Evolutionary conservation across 2,797 vertebrate species (phyloP), one percentile per base, ranked within the genome.

Genomic region (Microtus californicus): DNA sequence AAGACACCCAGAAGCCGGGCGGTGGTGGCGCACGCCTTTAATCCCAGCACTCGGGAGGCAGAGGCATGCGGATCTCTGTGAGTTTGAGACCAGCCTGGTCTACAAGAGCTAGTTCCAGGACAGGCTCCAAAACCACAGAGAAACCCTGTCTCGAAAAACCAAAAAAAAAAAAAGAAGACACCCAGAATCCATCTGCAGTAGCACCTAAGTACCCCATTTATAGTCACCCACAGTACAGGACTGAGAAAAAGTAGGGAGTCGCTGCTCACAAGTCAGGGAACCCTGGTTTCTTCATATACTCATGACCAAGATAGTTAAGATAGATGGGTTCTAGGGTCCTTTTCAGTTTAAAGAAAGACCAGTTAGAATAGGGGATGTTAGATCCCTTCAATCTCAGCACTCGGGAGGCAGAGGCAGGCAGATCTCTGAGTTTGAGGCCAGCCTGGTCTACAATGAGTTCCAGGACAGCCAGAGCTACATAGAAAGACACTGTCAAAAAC

Each of bases 291-390:
- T 59, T 40, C 40, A 56, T 79, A 93, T 94, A 23, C 15, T 65
- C 34, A 31, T 21, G 48, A 87, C 67, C 23, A 87, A 76, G 54
- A 71, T 3, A 59, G 56, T 21, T 59, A 8, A 23, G 56, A 59
- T 59, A 79, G 71, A 69, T 15, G 34, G 82, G 56, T 5, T 92
- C 78, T 89, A 96, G 61, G 27, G 43, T 43, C 67, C 73, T 76
- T 92, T 81, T 40, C 29, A 27, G 71, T 56, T 96, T 83, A 77
- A 89, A 86, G 34, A 89, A 59, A 71, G 19, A 79, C 79, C 10
- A 48, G 45, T 48, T 11, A 48, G 45, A 48, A 48, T 48, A 48
- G 45, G 45, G 45, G 45, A 11, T 11, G 45, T 48, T 48, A 48
- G 45, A 48, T 48, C 10, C 10, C 45, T 63, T 63, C 45, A 29